Percentiles rank a stretch among this genome's conserved stretches.
Conservation (phyloP, 2,797 vertebrate genomes). For the Lophius americanus region DNA sequence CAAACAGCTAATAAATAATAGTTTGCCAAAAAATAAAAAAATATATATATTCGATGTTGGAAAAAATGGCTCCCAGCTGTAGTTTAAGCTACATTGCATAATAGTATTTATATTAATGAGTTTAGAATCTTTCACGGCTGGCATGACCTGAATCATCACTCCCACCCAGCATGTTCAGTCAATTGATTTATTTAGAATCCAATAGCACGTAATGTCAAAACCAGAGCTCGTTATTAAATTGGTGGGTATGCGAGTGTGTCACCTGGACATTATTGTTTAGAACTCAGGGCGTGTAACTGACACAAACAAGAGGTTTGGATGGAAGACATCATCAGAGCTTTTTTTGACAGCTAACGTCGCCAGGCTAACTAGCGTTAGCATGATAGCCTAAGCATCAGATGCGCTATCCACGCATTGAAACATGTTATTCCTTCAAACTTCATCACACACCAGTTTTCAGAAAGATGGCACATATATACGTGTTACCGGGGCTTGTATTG, state of each 20-base stretch:
- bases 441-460: fast-evolving
- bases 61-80: too few species aligned
- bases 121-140: background rate
- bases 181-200: constrained; percentile 27
- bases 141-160: background rate
- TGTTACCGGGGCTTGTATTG: fast-evolving
- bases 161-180: constrained; percentile 4
- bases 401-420: background rate
- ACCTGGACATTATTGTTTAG: background rate
- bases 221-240: background rate
- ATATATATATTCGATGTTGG: too few species aligned
- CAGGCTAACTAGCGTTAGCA: constrained; percentile 49
- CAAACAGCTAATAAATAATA: too few species aligned
- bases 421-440: background rate
- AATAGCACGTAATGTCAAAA: background rate
- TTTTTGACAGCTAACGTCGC: constrained; percentile 32
- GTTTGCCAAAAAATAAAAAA: background rate
- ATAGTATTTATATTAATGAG: background rate
- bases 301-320: background rate
- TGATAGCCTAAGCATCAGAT: constrained; percentile 45
- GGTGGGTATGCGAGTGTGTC: background rate
- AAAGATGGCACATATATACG: background rate
- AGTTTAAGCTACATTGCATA: background rate
- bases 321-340: background rate
- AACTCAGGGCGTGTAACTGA: background rate